Evolutionary conservation across 2,797 vertebrate species (phyloP), one percentile per base, ranked within the genome.

Genomic region (Acridotheres tristis): DNA sequence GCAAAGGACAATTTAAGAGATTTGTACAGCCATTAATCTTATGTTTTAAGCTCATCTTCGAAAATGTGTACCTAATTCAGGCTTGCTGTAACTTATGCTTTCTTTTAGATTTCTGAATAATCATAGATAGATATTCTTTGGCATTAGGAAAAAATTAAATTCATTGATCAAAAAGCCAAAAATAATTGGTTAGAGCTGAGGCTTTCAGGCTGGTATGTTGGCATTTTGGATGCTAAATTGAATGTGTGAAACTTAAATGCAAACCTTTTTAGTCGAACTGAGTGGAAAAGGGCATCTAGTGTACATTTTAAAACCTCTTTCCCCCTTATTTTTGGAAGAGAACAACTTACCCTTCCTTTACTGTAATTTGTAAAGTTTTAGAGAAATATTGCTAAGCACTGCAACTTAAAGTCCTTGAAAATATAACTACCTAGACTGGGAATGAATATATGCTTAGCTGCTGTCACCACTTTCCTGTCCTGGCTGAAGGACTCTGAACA

Each of bases 31-130:
- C 74, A 97, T 91, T 96, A 97, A 96, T 96, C 92, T 97, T 96
- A 74, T 78, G 90, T 97, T 97, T 97, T 97, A 97, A 97, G 94
- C 88, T 97, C 94, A 53, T 96, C 73, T 97, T 90, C 7, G 47
- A 94, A 97, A 96, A 62, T 3, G 16, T 58, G 58, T 57, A 77
- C 78, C 89, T 85, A 85, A 85, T 93, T 96, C 68, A 71, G 16
- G 6, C 53, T 87, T 91, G 77, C 62, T 95, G 51, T 92, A 92
- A 94, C 71, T 89, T 85, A 63, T 0, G 3, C 50, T 90, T 90
- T 87, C 87, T 96, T 96, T 96, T 67, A 93, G 74, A 96, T 85
- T 91, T 92, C 91, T 79, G 26, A 80, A 91, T 90, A 93, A 95
- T 93, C 34, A 38, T 30, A 59, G 1, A 7, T 32, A 86, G 61